Evolutionary conservation across 2,888 invertebrate species (phyloP), one percentile per base, ranked within the genome.

Genomic region (Oligia fasciuncula): DNA sequence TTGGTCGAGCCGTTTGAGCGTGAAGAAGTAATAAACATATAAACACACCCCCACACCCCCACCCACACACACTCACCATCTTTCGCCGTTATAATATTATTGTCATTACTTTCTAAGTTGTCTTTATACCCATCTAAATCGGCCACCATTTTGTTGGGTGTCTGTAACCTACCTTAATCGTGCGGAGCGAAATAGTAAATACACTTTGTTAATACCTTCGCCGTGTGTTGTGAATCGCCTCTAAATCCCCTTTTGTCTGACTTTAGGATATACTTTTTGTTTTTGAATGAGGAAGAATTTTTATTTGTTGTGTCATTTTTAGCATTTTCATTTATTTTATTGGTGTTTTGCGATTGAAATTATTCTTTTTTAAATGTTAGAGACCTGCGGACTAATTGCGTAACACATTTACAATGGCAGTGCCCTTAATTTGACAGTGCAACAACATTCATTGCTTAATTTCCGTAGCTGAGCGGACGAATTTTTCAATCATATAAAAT

Each of bases 151-250:
- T 54, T 54, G 54, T 54, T 19, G 54, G 19, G 19, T 54, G 54
- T 54, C 54, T 54, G 54, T 54, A 54, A 8, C 19, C 54, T 9
- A 23, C 54, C 23, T 57, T 23, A 57, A 23, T 57, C 54, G 8
- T 9, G 54, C 87, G 87, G 81, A 82, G 77, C 75, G 79, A 84
- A 81, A 83, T 80, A 84, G 76, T 76, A 90, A 90, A 88, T 80
- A 84, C 79, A 80, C 87, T 88, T 81, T 81, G 77, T 80, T 86
- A 79, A 80, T 75, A 84, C 80, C 83, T 81, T 75, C 72, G 76
- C 83, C 79, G 81, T 85, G 79, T 82, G 69, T 85, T 82, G 70
- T 68, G 73, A 71, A 84, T 89, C 78, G 77, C 76, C 73, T 83
- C 63, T 85, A 46, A 73, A 77, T 65, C 77, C 73, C n/a, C 71